These are phyloP conservation scores for Hypena proboscidalis DNA, from an alignment of 2,888 invertebrate species.

Conservation along the genomic window DNA sequence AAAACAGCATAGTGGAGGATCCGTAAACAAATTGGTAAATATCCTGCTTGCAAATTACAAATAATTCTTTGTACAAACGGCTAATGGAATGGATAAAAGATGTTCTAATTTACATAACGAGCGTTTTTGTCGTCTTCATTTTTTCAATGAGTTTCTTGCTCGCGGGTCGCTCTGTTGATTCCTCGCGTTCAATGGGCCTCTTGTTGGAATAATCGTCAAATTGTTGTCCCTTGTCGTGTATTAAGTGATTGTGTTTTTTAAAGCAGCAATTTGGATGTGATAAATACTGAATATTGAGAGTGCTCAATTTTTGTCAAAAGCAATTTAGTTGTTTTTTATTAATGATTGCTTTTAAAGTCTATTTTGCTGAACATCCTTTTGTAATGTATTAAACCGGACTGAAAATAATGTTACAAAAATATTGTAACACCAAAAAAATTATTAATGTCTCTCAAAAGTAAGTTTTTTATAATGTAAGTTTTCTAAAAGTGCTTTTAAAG, in stretches of 20 bases:
- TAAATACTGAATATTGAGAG: too few species aligned
- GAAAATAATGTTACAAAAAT: too few species aligned
- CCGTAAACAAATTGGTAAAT: constrained; percentile 68
- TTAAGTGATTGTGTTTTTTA: constrained; percentile 29
- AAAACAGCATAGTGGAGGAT: constrained; percentile 47
- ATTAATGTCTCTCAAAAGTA: too few species aligned
- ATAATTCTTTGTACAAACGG: constrained; percentile 66
- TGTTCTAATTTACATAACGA: constrained; percentile 77
- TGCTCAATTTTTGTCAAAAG: too few species aligned
- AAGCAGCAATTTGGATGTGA: constrained; percentile 1
- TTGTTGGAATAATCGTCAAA: constrained; percentile 55
- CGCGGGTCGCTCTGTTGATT: constrained; percentile 33
- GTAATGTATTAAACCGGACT: too few species aligned
- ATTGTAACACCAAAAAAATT: too few species aligned
- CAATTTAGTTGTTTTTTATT: too few species aligned
- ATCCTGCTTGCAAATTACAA: constrained; percentile 71
- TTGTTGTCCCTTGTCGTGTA: constrained; percentile 40
- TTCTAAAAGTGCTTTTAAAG: not conserved
- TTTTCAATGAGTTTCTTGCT: constrained; percentile 47
- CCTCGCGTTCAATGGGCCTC: constrained; percentile 53
- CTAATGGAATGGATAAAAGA: constrained; percentile 72
- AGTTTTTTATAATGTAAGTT: too few species aligned
- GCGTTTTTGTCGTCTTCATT: constrained; percentile 65
- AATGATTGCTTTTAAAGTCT: not conserved
- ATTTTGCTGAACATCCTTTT: too few species aligned